phyloP scores from a whole-genome alignment of 2,797 vertebrate genomes.

The Spheniscus humboldti region DNA sequence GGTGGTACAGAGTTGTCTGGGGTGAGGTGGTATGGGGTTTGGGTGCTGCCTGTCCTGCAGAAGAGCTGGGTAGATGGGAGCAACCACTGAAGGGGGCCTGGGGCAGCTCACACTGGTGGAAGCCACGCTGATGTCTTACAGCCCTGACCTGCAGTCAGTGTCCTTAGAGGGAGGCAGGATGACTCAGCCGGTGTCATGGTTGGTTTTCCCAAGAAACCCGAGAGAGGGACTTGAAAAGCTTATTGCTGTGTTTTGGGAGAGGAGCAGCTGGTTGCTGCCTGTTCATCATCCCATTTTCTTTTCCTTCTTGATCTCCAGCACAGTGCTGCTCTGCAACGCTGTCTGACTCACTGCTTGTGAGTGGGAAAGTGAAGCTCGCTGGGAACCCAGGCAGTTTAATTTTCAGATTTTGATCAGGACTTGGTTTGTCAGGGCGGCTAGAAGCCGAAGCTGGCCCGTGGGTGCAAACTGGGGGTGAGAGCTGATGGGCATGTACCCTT shows the following conservation, averaged over 20 bases:
- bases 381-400: background rate
- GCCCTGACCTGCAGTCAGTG: background rate
- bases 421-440: background rate
- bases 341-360: background rate
- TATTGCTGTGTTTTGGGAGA: background rate
- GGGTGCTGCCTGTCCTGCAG: background rate
- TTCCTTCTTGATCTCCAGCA: background rate
- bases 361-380: background rate
- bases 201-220: background rate
- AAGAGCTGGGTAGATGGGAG: background rate
- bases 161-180: background rate
- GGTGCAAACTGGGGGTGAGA: background rate
- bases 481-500: background rate
- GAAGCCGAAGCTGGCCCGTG: background rate
- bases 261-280: background rate
- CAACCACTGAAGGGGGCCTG: background rate
- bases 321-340: background rate
- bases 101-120: background rate
- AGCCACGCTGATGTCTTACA: background rate
- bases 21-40: background rate
- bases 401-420: background rate
- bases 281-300: background rate
- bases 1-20: background rate
- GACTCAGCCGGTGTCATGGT: background rate
- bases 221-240: background rate